Conservation (phyloP, 2,888 invertebrate species). For the Tolmerus cingulatus region DNA sequence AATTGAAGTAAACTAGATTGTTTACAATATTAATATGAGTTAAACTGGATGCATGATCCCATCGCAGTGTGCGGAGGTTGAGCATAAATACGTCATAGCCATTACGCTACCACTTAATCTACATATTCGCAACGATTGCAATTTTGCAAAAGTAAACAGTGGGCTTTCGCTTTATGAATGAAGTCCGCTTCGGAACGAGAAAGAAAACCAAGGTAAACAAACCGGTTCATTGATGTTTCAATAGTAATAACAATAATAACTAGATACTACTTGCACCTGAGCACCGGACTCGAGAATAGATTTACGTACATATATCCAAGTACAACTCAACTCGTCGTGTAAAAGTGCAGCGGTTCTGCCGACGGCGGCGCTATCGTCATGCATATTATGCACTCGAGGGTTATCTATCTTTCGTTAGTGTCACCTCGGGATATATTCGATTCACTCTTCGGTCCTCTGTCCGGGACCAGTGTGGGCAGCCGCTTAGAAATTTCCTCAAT, state of each 20-base stretch:
- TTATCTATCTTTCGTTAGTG: conserved; percentile 27
- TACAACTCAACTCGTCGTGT: not conserved
- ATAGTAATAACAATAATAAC: conserved; percentile 48
- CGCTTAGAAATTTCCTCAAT: conserved; percentile 4
- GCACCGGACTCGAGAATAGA: conserved; percentile 35
- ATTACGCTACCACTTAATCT: conserved; percentile 32
- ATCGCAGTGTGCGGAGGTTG: not conserved
- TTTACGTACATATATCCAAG: conserved; percentile 16
- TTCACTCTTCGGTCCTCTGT: not conserved
- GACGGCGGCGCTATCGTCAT: conserved; percentile 31
- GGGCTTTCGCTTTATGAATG: conserved; percentile 50
- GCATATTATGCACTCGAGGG: conserved; percentile 32
- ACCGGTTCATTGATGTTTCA: conserved; percentile 51
- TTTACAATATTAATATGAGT: not conserved
- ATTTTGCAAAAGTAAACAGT: conserved; percentile 31
- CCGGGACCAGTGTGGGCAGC: not conserved
- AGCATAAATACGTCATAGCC: conserved; percentile 26
- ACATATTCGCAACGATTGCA: conserved; percentile 41
- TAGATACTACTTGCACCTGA: conserved; percentile 42
- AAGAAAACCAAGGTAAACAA: conserved; percentile 50
- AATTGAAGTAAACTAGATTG: not conserved
- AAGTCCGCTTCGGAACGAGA: conserved; percentile 49
- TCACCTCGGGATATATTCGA: conserved; percentile 30
- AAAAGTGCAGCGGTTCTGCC: conserved; percentile 34
- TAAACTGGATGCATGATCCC: not conserved